Percentiles rank a stretch among this genome's conserved stretches.
These are phyloP conservation scores for Solenopsis invicta DNA, from an alignment of 1,140 invertebrate genomes.

Conservation along the genomic window DNA sequence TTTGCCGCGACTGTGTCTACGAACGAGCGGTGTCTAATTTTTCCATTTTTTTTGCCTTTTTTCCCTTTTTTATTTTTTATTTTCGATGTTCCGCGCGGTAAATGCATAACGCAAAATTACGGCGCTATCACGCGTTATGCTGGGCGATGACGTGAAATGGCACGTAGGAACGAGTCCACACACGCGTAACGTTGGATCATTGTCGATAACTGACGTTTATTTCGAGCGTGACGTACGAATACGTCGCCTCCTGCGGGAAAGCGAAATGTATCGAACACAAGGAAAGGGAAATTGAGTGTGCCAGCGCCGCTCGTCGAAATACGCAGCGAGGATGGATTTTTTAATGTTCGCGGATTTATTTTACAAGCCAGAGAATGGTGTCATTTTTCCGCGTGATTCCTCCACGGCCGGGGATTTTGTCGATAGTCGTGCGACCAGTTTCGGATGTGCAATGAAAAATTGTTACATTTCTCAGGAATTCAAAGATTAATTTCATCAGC, in stretches of 20 bases:
- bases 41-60: constrained; percentile 10
- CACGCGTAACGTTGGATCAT: constrained; percentile 45
- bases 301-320: constrained; percentile 26
- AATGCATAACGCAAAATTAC: constrained; percentile 73
- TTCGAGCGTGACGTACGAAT: constrained; percentile 60
- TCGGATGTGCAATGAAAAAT: constrained; percentile 47
- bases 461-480: constrained; percentile 27
- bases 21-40: constrained; percentile 63
- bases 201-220: constrained; percentile 65
- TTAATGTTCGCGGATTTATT: constrained; percentile 60
- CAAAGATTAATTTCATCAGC: constrained; percentile 2
- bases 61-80: constrained; percentile 20
- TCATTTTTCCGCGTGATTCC: constrained; percentile 56
- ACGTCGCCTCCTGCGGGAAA: constrained; percentile 52
- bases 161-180: constrained; percentile 34
- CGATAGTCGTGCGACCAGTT: constrained; percentile 27
- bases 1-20: constrained; percentile 69
- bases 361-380: constrained; percentile 56
- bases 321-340: constrained; percentile 51
- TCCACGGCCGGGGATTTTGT: constrained; percentile 35
- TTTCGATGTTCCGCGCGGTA: constrained; percentile 21
- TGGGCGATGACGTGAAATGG: constrained; percentile 66
- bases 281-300: constrained; percentile 60
- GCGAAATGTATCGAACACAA: constrained; percentile 50
- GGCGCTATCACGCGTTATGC: constrained; percentile 65